Conservation (phyloP, 2,113 vertebrate genomes). For the Lycocorax pyrrhopterus region DNA sequence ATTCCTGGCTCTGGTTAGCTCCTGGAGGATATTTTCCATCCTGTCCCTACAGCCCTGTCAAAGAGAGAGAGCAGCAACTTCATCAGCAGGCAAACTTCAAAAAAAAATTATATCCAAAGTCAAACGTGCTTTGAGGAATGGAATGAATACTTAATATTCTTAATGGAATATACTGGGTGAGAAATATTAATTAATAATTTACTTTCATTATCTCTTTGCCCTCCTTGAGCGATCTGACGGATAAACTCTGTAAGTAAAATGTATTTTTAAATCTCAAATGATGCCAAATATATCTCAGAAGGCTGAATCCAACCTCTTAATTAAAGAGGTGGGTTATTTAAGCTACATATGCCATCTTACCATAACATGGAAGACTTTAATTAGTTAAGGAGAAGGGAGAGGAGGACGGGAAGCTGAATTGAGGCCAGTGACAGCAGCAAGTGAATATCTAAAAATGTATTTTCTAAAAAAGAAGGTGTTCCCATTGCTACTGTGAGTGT, state of each 20-base stretch:
- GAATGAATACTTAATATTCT: not conserved
- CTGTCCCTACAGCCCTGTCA: not conserved
- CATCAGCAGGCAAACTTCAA: not conserved
- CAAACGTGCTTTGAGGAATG: not conserved
- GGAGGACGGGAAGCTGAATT: not conserved
- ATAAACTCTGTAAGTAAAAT: not conserved
- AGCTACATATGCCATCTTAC: slow-evolving; percentile 11
- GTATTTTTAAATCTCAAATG: slow-evolving; percentile 10
- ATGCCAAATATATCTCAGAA: slow-evolving; percentile 20
- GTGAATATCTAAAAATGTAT: not conserved
- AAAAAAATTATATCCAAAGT: not conserved
- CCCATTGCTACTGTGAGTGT: not conserved
- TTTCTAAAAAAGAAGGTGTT: not conserved
- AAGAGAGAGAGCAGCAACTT: not conserved
- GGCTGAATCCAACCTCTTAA: slow-evolving; percentile 25
- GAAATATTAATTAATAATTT: slow-evolving; percentile 32
- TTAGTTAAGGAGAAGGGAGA: slow-evolving; percentile 1
- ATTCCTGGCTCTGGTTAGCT: not conserved
- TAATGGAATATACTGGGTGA: not conserved
- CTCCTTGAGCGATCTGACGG: not conserved
- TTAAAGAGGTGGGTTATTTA: slow-evolving; percentile 24
- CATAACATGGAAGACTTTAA: slow-evolving; percentile 40
- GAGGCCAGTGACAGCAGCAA: not conserved
- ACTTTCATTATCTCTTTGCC: slow-evolving; percentile 21
- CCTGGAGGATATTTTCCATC: not conserved